Conservation (phyloP, 2,888 invertebrate genomes). For the Lysandra bellargus region DNA sequence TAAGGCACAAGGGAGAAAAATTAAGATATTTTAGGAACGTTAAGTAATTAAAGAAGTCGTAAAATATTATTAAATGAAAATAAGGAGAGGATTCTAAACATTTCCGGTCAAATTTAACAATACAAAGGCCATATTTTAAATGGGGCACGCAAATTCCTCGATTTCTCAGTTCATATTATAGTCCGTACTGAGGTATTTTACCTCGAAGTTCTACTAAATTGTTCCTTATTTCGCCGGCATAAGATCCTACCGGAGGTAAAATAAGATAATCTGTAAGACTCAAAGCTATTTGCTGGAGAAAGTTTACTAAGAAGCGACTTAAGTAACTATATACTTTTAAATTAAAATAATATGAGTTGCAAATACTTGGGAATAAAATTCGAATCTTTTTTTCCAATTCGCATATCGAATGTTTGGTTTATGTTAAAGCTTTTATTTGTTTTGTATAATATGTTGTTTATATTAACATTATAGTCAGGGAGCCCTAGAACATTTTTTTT, state of each 20-base stretch:
- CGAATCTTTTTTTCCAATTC: neutral
- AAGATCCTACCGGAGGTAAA: neutral
- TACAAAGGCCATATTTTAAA: slow-evolving; percentile 47
- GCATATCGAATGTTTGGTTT: neutral
- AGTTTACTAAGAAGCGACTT: slow-evolving; percentile 38
- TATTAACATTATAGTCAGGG: too few relatives aligned
- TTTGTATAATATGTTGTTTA: too few relatives aligned
- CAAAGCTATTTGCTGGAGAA: slow-evolving; percentile 35
- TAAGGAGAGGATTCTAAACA: neutral
- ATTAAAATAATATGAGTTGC: slow-evolving; percentile 23
- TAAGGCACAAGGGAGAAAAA: neutral
- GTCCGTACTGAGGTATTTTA: neutral
- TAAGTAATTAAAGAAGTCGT: slow-evolving; percentile 18
- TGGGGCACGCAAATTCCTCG: slow-evolving; percentile 53
- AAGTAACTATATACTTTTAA: slow-evolving; percentile 39
- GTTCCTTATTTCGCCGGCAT: neutral
- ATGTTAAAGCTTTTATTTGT: neutral
- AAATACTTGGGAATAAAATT: slow-evolving; percentile 19
- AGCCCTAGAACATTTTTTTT: too few relatives aligned
- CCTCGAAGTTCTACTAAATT: neutral
- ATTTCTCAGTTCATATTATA: slow-evolving; percentile 41
- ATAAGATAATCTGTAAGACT: slow-evolving; percentile 14
- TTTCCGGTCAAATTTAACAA: slow-evolving; percentile 34
- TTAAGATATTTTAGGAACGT: neutral
- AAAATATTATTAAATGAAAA: slow-evolving; percentile 13